A percentile compares a stretch with the other conserved stretches of the same genome.
phyloP scores from a whole-genome alignment of 2,113 vertebrate species.

The Equus quagga region DNA sequence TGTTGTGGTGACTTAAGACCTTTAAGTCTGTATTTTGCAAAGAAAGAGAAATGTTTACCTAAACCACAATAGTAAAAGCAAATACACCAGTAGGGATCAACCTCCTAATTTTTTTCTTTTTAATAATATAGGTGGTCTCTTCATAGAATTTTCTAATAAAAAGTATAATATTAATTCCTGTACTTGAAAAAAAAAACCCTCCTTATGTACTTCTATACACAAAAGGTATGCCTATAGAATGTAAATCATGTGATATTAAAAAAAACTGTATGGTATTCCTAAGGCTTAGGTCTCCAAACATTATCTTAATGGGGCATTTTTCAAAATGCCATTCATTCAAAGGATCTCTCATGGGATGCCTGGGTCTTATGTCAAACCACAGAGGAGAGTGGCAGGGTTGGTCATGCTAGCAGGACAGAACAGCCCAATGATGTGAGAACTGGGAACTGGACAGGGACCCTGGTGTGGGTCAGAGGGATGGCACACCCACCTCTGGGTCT shows the following conservation, averaged over 20 bases:
- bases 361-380: neutral
- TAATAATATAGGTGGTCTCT: neutral
- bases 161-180: neutral
- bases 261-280: neutral
- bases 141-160: neutral
- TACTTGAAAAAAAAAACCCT: neutral
- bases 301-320: neutral
- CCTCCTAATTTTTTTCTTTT: neutral
- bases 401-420: neutral
- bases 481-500: neutral
- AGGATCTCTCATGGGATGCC: neutral
- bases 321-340: neutral
- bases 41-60: neutral
- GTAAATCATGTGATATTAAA: neutral
- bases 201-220: neutral
- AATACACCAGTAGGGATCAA: neutral
- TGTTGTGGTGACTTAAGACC: neutral
- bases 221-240: neutral
- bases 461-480: neutral
- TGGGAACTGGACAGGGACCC: neutral
- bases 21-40: conserved; percentile 37
- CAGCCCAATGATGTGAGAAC: neutral
- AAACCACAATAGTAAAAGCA: neutral
- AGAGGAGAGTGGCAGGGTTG: neutral
- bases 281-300: neutral